These are phyloP conservation scores for Brachyopa scutellaris DNA, from an alignment of 2,888 invertebrate species.

Conservation along the genomic window DNA sequence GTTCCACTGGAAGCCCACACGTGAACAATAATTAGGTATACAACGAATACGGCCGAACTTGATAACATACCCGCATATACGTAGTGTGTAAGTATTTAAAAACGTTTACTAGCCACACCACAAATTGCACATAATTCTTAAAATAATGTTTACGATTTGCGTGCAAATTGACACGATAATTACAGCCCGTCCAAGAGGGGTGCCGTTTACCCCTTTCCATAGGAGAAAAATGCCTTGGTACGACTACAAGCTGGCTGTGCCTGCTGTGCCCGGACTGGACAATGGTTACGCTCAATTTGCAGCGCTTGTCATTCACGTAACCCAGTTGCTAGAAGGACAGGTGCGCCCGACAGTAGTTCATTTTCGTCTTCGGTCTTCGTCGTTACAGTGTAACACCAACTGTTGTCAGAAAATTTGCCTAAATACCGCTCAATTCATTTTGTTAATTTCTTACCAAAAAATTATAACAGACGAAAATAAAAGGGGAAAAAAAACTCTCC, in stretches of 20 bases:
- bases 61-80: slow-evolving; percentile 42
- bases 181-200: slow-evolving; percentile 20
- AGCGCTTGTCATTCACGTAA: slow-evolving; percentile 52
- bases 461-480: background rate
- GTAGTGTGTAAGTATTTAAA: slow-evolving; percentile 62
- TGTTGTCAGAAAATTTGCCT: slow-evolving; percentile 55
- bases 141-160: slow-evolving; percentile 66
- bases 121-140: slow-evolving; percentile 63
- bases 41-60: no score
- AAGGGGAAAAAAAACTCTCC: background rate
- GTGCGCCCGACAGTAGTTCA: slow-evolving; percentile 49
- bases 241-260: slow-evolving; percentile 13
- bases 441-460: slow-evolving; percentile 39
- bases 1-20: no score
- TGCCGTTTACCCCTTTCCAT: slow-evolving; percentile 24
- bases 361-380: no score
- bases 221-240: slow-evolving; percentile 1
- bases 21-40: no score
- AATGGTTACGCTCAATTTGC: slow-evolving; percentile 67
- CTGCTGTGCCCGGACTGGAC: slow-evolving; percentile 14
- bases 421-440: slow-evolving; percentile 48
- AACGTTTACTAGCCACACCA: slow-evolving; percentile 63
- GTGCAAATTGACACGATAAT: slow-evolving; percentile 72
- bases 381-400: slow-evolving; percentile 35
- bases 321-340: slow-evolving; percentile 34